Evolutionary conservation across 2,797 vertebrate genomes (phyloP).

Genomic region (Thalassophryne amazonica): DNA sequence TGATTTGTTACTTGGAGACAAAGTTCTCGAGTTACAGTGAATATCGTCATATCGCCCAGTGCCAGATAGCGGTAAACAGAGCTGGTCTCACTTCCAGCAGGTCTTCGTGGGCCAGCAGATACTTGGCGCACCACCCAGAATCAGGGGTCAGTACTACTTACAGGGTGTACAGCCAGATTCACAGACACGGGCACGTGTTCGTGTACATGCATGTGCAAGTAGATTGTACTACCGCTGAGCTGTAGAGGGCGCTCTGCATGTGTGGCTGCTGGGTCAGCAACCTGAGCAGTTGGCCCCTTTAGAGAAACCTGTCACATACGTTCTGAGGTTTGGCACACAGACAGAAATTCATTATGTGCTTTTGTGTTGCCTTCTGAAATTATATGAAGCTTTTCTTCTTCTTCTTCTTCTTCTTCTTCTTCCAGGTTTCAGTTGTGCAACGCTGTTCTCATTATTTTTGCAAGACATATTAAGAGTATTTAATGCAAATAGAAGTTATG

Average conservation of each 20-base stretch:
- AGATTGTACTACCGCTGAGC: slow-evolving; percentile 20
- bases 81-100: slow-evolving; percentile 10
- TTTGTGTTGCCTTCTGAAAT: neutral
- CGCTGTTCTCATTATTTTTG: neutral
- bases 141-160: slow-evolving; percentile 31
- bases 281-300: slow-evolving; percentile 8
- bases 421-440: neutral
- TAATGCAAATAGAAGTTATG: no score
- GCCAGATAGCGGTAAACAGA: no score
- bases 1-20: no score
- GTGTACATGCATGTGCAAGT: neutral
- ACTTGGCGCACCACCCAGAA: slow-evolving; percentile 25
- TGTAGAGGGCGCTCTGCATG: slow-evolving; percentile 66
- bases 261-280: slow-evolving; percentile 40
- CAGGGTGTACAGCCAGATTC: slow-evolving; percentile 42
- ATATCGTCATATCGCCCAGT: no score
- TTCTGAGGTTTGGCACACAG: neutral
- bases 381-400: neutral
- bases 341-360: neutral
- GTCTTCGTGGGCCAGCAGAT: slow-evolving; percentile 3
- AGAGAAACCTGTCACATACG: neutral
- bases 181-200: neutral
- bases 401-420: neutral
- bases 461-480: no score
- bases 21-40: no score